Base-by-base conservation (phyloP, 2,888 invertebrate genomes). In the Acholoe squamosa region DNA sequence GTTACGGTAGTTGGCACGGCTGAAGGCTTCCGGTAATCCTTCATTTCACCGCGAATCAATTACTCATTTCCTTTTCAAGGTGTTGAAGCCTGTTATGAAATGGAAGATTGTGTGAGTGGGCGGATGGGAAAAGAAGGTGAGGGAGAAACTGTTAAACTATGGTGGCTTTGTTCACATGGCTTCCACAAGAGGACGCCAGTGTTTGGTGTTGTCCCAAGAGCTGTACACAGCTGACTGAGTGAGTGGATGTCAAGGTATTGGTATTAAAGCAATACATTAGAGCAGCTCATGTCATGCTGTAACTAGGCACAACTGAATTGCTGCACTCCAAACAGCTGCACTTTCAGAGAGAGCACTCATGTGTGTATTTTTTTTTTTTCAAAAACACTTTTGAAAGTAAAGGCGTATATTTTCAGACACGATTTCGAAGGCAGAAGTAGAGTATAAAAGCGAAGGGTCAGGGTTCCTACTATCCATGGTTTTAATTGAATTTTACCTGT, bases 131-230 rank as follows among this genome's bases (percentile, higher is more conserved):
- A 10, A 43, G 10, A 43, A 10, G 19, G 22, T 61, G 5, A 61
- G 61, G 61, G 61, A 14, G 61, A 61, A 61, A n/a, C 22, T n/a
- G 61, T 0, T 14, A 61, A 61, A 61, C 61, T n/a, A 61, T n/a
- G 61, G 61, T 61, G 61, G 22, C 61, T n/a, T 61, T 61, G 61
- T 61, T 61, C 61, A n/a, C 3, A 3, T 14, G 3, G 19, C 61
- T 61, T 61, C 61, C 61, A 61, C 61, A n/a, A 61, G 61, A 61
- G 61, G 61, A n/a, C 61, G n/a, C 61, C 61, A 61, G 61, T 61
- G 61, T n/a, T 7, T n/a, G 61, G 61, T 19, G 61, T n/a, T 61
- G 14, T n/a, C n/a, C n/a, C n/a, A n/a, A n/a, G n/a, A n/a, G n/a
- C n/a, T n/a, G n/a, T n/a, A n/a, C n/a, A n/a, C n/a, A n/a, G n/a